Conservation (phyloP, 1,140 invertebrate species). For the Yoshiicerus persimilis region DNA sequence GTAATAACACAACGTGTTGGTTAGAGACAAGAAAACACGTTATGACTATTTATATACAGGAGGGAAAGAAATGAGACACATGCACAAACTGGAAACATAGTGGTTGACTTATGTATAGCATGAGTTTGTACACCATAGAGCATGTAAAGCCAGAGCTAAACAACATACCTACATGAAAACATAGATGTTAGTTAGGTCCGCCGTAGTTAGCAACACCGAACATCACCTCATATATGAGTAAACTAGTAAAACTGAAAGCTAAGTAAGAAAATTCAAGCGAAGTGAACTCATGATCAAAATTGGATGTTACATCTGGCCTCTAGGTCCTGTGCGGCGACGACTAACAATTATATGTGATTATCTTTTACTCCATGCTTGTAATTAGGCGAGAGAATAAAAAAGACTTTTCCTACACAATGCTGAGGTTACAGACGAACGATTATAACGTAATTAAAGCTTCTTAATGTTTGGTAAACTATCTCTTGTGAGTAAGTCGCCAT, state of each 20-base stretch:
- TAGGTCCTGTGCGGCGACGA: slow-evolving; percentile 45
- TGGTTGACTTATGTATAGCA: background rate
- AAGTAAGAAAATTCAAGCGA: slow-evolving; percentile 5
- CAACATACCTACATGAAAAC: background rate
- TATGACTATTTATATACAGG: background rate
- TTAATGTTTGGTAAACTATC: slow-evolving; percentile 46
- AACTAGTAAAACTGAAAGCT: background rate
- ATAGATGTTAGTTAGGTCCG: background rate
- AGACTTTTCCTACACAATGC: slow-evolving; percentile 36
- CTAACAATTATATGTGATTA: slow-evolving; percentile 48
- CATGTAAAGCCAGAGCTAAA: background rate
- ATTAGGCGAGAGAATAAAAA: slow-evolving; percentile 46
- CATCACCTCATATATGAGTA: background rate
- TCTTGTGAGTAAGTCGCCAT: slow-evolving; percentile 22
- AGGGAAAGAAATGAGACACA: background rate
- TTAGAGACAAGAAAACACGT: background rate
- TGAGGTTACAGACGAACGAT: slow-evolving; percentile 48
- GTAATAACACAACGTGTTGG: background rate
- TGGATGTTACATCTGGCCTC: slow-evolving; percentile 47
- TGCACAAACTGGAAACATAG: background rate
- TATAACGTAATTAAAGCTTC: slow-evolving; percentile 49
- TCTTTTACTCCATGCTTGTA: slow-evolving; percentile 48
- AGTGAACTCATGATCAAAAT: slow-evolving; percentile 41
- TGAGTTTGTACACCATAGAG: background rate
- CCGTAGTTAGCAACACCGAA: background rate